A percentile compares a stretch with the other conserved stretches of the same genome.
Conservation (phyloP, 2,888 invertebrate genomes). For the Latheticus oryzae region DNA sequence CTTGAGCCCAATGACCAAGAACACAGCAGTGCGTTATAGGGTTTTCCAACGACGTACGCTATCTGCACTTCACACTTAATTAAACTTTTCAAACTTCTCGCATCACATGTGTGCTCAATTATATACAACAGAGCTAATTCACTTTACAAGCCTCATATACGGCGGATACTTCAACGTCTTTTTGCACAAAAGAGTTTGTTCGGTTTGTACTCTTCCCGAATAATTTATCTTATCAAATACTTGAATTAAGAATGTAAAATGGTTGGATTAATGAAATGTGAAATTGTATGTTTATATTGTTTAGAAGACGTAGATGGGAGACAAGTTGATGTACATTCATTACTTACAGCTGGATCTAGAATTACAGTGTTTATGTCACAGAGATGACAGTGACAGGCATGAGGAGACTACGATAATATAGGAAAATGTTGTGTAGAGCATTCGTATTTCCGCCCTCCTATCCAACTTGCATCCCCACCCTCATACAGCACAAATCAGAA, state of each 20-base stretch:
- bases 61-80: conserved; percentile 57
- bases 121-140: conserved; percentile 47
- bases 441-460: conserved; percentile 48
- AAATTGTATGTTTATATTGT: conserved; percentile 11
- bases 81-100: conserved; percentile 53
- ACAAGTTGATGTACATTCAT: conserved; percentile 40
- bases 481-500: conserved; percentile 55
- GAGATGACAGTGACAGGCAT: conserved; percentile 45
- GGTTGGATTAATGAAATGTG: conserved; percentile 4
- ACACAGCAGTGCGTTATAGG: conserved; percentile 32
- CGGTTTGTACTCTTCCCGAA: too few relatives aligned
- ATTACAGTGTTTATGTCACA: conserved; percentile 44
- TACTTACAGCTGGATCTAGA: conserved; percentile 41
- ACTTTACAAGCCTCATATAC: conserved; percentile 30
- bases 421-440: conserved; percentile 40
- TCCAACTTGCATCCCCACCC: conserved; percentile 51
- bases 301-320: conserved; percentile 7
- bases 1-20: conserved; percentile 31
- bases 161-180: conserved; percentile 38
- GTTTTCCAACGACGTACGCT: conserved; percentile 49
- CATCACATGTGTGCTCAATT: conserved; percentile 48
- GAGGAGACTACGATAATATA: conserved; percentile 34
- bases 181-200: conserved; percentile 40
- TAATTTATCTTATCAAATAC: too few relatives aligned
- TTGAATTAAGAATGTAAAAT: too few relatives aligned